Base-by-base conservation (phyloP, 1,140 invertebrate genomes). In the Rhopalosiphum maidis region DNA sequence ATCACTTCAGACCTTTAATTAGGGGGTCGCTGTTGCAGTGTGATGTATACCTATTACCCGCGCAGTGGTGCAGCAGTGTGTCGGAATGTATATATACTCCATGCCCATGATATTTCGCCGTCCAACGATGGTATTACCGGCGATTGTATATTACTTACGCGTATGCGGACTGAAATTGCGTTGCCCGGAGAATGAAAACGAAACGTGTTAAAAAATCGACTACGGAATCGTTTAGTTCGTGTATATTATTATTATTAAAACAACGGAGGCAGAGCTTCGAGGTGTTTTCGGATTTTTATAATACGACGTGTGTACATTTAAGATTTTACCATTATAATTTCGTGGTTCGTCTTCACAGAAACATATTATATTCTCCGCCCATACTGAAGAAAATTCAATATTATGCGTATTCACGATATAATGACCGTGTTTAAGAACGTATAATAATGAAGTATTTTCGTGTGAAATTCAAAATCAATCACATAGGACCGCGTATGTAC, bases 191-290 rank as follows among this genome's bases (percentile, higher is more conserved):
- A 88, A 46, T 23, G 46, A 87, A 46, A 46, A 86, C 41, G 23
- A 87, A 25, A 35, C 48, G 22, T 89, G 35, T 89, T 55, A 55
- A 55, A 89, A 30, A 22, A 15, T 89, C 88, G 35, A 15, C 88
- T 41, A 41, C 85, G 85, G 41, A n/a, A 46, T 86, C 85, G 41
- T 41, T 86, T 46, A n/a, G 43, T 21, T n/a, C 9, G 25, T 86
- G n/a, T n/a, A n/a, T 68, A n/a, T 68, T 86, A 86, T 46, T 86
- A 18, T 46, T 86, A 86, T 86, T 86, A 86, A 46, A 46, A 86
- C 41, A 85, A 25, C 85, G 83, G 41, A 37, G 23, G 43, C 46
- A 48, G 30, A 48, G 30, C 85, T 87, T 30, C 0, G 43, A 46
- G 85, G 85, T 48, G 43, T 48, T 87, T 48, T 51, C 41, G 85